Evolutionary conservation across 2,113 vertebrate species (phyloP).

Genomic region (Channa argus): DNA sequence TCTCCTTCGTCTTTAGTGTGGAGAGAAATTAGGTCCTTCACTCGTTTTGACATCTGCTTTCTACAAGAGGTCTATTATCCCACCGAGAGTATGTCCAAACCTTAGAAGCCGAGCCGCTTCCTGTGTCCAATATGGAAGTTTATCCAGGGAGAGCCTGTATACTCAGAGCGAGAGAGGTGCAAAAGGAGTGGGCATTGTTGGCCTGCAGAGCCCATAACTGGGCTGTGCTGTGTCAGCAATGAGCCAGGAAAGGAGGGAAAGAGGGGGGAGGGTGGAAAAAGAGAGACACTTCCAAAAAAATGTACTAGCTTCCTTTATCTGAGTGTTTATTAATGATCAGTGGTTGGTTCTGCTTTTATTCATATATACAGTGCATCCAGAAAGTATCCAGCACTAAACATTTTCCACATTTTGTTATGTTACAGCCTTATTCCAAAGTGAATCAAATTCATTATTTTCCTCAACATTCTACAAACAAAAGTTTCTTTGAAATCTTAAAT

Average conservation of each 20-base stretch:
- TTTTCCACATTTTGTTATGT: too few relatives aligned
- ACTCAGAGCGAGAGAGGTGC: constrained; percentile 35
- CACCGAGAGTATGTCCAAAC: constrained; percentile 50
- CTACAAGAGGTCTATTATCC: constrained; percentile 59
- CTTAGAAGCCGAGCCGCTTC: constrained; percentile 70
- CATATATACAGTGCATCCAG: background rate
- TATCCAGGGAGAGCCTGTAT: constrained; percentile 57
- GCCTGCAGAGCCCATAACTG: constrained; percentile 24
- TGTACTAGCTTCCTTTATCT: background rate
- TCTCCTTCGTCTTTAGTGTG: constrained; percentile 1
- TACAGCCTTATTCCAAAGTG: too few relatives aligned
- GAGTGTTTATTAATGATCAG: background rate
- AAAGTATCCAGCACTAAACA: too few relatives aligned
- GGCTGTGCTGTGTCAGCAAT: constrained; percentile 71
- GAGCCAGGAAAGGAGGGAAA: constrained; percentile 26
- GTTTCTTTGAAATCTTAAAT: too few relatives aligned
- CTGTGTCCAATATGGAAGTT: constrained; percentile 63
- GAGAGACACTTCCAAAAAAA: constrained; percentile 5
- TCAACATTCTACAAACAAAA: too few relatives aligned
- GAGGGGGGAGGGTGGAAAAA: constrained; percentile 33
- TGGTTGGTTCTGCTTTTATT: constrained; percentile 31
- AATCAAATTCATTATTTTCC: too few relatives aligned
- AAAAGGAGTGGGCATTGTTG: constrained; percentile 11
- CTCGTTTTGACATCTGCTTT: constrained; percentile 66
- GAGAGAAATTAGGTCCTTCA: constrained; percentile 43